Conservation (phyloP, 2,888 invertebrate genomes). For the Salpingus planirostris region DNA sequence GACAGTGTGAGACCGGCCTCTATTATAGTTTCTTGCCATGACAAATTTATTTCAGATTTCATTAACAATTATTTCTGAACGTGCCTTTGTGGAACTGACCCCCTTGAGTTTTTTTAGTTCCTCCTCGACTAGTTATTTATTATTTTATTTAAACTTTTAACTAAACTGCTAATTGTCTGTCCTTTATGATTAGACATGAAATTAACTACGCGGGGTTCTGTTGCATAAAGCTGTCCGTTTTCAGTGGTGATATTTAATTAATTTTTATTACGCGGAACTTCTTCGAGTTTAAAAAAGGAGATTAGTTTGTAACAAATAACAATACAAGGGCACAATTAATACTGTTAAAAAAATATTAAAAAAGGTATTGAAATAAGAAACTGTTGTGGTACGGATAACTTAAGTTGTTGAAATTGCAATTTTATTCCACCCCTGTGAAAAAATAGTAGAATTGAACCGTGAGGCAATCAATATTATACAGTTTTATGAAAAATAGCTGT, state of each 20-base stretch:
- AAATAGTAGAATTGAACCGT: slow-evolving; percentile 30
- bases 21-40: slow-evolving; percentile 34
- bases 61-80: too few species aligned
- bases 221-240: too few species aligned
- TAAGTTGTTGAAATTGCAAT: slow-evolving; percentile 36
- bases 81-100: too few species aligned
- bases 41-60: slow-evolving; percentile 23
- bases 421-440: slow-evolving; percentile 24
- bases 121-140: too few species aligned
- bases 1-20: slow-evolving; percentile 6
- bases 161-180: too few species aligned
- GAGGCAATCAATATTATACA: slow-evolving; percentile 40
- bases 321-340: slow-evolving; percentile 42
- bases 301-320: slow-evolving; percentile 26
- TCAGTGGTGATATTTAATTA: slow-evolving; percentile 8
- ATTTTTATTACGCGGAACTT: too few species aligned
- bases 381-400: slow-evolving; percentile 34
- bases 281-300: slow-evolving; percentile 9
- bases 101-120: too few species aligned
- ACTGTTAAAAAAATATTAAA: slow-evolving; percentile 30
- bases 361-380: slow-evolving; percentile 32
- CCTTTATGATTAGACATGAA: too few species aligned
- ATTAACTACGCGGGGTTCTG: too few species aligned
- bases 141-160: too few species aligned
- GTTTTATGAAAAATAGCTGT: slow-evolving; percentile 38